These are phyloP conservation scores for Malurus cyaneus DNA, from an alignment of 2,113 vertebrate species.

Conservation along the genomic window DNA sequence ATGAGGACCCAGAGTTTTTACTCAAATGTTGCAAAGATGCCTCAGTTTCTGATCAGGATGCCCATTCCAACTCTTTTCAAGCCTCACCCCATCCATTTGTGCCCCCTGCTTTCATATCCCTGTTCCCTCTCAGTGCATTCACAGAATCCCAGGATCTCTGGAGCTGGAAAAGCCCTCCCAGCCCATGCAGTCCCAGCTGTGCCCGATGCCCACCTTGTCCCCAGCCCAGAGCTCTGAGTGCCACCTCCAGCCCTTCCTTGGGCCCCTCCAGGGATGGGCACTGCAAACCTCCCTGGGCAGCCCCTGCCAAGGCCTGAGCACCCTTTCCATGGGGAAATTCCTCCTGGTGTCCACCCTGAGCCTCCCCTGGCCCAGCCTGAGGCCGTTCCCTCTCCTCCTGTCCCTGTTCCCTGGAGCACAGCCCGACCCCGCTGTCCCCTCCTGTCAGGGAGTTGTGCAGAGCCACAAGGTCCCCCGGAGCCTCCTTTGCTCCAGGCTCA, in stretches of 20 bases:
- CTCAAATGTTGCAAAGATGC: background rate
- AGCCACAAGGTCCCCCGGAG: background rate
- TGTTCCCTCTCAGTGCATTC: background rate
- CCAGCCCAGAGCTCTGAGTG: background rate
- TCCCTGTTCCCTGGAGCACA: no score
- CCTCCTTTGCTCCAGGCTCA: background rate
- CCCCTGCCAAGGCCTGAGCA: background rate
- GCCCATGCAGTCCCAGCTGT: fast-evolving
- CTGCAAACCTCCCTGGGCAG: background rate
- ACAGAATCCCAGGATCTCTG: fast-evolving
- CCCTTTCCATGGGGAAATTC: background rate
- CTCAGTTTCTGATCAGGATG: background rate
- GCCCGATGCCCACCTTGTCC: background rate
- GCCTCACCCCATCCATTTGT: background rate
- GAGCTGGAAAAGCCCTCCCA: fast-evolving
- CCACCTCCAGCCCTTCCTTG: background rate
- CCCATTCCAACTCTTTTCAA: background rate
- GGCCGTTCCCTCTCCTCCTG: no score
- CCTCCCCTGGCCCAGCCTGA: no score
- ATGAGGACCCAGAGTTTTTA: background rate
- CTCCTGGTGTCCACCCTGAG: background rate
- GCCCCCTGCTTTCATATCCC: background rate
- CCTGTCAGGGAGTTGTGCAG: no score
- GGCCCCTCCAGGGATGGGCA: background rate
- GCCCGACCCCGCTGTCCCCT: no score